Base-by-base conservation (phyloP, 2,797 vertebrate species). In the Sparidentex hasta region DNA sequence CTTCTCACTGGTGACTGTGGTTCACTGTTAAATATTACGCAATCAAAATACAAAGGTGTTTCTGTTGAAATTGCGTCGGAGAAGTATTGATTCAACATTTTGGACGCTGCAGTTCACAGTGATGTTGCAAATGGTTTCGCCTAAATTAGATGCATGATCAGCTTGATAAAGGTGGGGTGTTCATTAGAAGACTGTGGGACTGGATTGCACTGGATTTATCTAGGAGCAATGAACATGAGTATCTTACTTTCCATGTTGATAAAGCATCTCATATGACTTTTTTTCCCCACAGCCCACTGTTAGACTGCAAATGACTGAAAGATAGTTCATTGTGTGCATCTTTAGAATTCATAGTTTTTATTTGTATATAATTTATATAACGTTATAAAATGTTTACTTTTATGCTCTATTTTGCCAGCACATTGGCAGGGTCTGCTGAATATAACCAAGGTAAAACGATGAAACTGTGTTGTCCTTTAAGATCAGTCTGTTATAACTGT, bases 21-120 rank as follows among this genome's bases (percentile, higher is more conserved):
- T 46, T 61, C 33, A 65, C 50, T 44, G 44, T 48, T 23, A 14
- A 11, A 44, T 61, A 38, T 56, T 5, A 5, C 51, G 6, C 14
- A 63, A 38, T 41, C 23, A 13, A 52, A 76, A 74, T n/a, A 27
- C 46, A 59, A 41, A 41, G 54, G 41, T 44, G 0, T 81, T 25
- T 52, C 43, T 52, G 17, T 43, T 29, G 1, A 44, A 48, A 47
- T 7, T 20, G 25, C 12, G 0, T 54, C 64, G 57, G 11, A 50
- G 23, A 44, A 2, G 43, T 20, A n/a, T 7, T 43, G 20, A 27
- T 38, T 17, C 12, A 29, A 38, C 33, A 21, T 46, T 61, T 41
- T 57, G 21, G 20, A 66, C 0, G 1, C 20, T 51, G 56, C 44
- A 33, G 43, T 23, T 50, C 18, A 18, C 4, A 5, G 46, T 51